Percentiles rank a stretch among this genome's conserved stretches.
Conservation (phyloP, 2,797 vertebrate species). For the Scolopax rusticola region DNA sequence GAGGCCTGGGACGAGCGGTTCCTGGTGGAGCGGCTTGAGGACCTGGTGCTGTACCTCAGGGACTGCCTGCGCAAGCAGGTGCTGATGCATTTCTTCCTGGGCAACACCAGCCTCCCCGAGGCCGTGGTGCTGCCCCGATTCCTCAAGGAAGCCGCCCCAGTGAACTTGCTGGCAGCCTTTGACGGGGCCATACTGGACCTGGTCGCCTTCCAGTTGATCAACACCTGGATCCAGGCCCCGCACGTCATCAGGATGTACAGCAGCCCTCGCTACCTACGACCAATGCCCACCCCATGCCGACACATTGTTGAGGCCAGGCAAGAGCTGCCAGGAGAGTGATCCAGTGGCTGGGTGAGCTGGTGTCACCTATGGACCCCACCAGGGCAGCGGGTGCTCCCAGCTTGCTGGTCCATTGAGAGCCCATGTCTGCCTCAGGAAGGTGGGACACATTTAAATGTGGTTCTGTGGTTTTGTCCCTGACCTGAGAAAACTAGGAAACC, state of each 20-base stretch:
- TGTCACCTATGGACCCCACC: fast-evolving
- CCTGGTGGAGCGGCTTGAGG: slow-evolving; percentile 83
- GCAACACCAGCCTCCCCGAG: slow-evolving; percentile 75
- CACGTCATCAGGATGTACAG: slow-evolving; percentile 82
- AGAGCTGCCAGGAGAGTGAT: neutral
- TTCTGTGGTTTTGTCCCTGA: neutral
- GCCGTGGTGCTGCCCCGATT: slow-evolving; percentile 81
- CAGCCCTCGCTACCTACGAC: slow-evolving; percentile 69
- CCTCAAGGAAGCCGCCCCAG: slow-evolving; percentile 78
- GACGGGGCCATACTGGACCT: slow-evolving; percentile 77
- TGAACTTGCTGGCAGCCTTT: slow-evolving; percentile 84
- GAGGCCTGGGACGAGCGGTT: slow-evolving; percentile 83
- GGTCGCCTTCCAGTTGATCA: slow-evolving; percentile 78
- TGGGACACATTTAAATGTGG: neutral
- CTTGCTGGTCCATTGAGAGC: fast-evolving
- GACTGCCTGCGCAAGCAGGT: slow-evolving; percentile 78
- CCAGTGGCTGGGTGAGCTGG: fast-evolving
- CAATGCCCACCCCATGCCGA: neutral
- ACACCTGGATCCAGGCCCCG: slow-evolving; percentile 85
- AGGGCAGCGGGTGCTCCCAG: fast-evolving
- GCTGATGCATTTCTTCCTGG: slow-evolving; percentile 86
- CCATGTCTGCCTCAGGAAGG: fast-evolving
- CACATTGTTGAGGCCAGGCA: fast-evolving
- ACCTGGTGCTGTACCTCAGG: slow-evolving; percentile 81
- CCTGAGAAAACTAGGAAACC: neutral